Conservation (phyloP, 2,888 invertebrate species). For the Cosmia trapezina region DNA sequence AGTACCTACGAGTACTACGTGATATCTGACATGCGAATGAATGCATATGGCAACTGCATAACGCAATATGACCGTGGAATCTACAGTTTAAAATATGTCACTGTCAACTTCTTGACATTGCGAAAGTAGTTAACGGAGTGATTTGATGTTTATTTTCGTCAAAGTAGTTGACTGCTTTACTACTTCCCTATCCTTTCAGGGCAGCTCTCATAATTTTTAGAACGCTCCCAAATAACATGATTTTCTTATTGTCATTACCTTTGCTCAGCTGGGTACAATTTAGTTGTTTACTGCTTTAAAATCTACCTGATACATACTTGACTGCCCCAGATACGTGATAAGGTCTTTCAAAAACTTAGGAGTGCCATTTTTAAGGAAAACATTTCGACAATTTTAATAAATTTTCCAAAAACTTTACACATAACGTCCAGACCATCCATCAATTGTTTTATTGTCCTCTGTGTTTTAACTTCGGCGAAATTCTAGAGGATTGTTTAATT, state of each 20-base stretch:
- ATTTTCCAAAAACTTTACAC: constrained; percentile 31
- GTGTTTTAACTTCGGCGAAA: too few relatives aligned
- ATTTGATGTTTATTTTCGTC: neutral
- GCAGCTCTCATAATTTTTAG: neutral
- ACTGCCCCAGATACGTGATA: neutral
- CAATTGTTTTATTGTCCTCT: constrained; percentile 29
- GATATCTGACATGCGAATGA: constrained; percentile 22
- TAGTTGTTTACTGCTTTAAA: neutral
- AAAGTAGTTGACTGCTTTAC: too few relatives aligned
- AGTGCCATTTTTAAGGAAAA: neutral
- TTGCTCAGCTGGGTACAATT: neutral
- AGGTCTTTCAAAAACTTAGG: neutral
- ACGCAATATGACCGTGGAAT: constrained; percentile 21
- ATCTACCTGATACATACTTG: neutral
- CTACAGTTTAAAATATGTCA: neutral
- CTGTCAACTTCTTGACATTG: constrained; percentile 4
- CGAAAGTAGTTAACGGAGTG: neutral
- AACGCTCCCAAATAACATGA: too few relatives aligned
- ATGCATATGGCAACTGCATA: constrained; percentile 31
- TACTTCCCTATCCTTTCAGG: too few relatives aligned
- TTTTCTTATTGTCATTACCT: too few relatives aligned
- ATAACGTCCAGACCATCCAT: constrained; percentile 9
- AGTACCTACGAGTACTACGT: constrained; percentile 35
- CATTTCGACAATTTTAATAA: constrained; percentile 7
- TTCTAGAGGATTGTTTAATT: constrained; percentile 21